These are phyloP conservation scores for Tupaia tana DNA, from an alignment of 2,113 vertebrate genomes.

Conservation along the genomic window DNA sequence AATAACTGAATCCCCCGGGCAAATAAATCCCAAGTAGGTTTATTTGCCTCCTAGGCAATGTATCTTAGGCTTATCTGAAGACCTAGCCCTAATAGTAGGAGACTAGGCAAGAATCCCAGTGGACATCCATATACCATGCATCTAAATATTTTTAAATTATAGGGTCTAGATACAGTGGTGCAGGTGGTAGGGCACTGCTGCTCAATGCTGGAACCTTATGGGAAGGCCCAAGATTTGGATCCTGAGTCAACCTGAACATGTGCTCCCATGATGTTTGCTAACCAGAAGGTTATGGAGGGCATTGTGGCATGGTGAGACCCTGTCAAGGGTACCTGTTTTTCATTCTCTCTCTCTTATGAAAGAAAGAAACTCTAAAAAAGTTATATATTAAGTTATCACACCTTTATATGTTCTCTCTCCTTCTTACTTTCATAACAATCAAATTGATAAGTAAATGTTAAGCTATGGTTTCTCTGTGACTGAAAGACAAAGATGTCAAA, in stretches of 20 bases:
- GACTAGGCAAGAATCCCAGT: neutral
- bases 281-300: too few species aligned
- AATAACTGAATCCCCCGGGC: neutral
- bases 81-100: neutral
- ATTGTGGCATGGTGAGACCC: too few species aligned
- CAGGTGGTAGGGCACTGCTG: too few species aligned
- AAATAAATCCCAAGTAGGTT: neutral
- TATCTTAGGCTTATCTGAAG: neutral
- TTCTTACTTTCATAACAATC: neutral
- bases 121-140: neutral
- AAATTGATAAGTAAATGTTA: constrained; percentile 28
- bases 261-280: too few species aligned
- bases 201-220: too few species aligned
- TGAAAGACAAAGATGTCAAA: neutral
- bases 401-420: neutral
- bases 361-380: neutral
- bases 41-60: neutral
- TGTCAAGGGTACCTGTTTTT: too few species aligned
- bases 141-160: neutral
- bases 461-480: neutral
- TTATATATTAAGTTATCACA: neutral
- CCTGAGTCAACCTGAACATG: too few species aligned
- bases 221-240: too few species aligned
- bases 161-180: too few species aligned
- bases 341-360: too few species aligned